Base-by-base conservation (phyloP, 2,113 vertebrate genomes). In the Theropithecus gelada region DNA sequence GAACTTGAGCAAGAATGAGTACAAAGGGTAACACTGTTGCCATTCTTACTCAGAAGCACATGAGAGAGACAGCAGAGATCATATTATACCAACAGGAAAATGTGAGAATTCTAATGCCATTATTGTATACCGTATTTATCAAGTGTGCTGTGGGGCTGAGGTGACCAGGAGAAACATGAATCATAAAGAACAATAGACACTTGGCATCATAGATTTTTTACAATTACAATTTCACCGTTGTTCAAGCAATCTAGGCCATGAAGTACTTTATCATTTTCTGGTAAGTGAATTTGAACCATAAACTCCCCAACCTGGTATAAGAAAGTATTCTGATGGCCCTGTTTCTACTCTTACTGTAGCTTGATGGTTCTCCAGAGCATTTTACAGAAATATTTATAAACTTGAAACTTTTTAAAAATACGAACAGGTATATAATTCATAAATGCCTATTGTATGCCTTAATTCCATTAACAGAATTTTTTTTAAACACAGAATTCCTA, bases 401-500 rank as follows among this genome's bases (percentile, higher is more conserved):
- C 38, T 35, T 35, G 17, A 75, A 45, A 32, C 40, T 90, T n/a
- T 82, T 76, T 30, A 83, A 93, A 85, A 78, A 70, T 25, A 43
- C 78, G 20, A 82, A 93, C 73, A 90, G 1, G 2, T 7, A 3
- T 55, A 73, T 57, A 38, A 72, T 52, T 92, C 50, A 93, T 66
- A 95, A 90, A 95, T 72, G 16, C 0, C 3, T 87, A 14, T 11
- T 55, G 5, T 59, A n/a, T 50, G 14, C 75, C 55, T 81, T 92
- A 27, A 92, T 94, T 92, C 16, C 13, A 57, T 10, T n/a, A 76
- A 70, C 4, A 75, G 4, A 72, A 48, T 38, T 72, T 88, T 32
- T 76, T 92, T 57, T 57, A 79, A 86, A 7, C n/a, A 86, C 30
- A 48, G 82, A 95, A 90, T 83, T 96, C 18, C 76, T 64, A 40